Percentiles rank a stretch among this genome's conserved stretches.
Evolutionary conservation across 2,797 vertebrate genomes (phyloP).

Genomic region (Amphiprion clarkii): DNA sequence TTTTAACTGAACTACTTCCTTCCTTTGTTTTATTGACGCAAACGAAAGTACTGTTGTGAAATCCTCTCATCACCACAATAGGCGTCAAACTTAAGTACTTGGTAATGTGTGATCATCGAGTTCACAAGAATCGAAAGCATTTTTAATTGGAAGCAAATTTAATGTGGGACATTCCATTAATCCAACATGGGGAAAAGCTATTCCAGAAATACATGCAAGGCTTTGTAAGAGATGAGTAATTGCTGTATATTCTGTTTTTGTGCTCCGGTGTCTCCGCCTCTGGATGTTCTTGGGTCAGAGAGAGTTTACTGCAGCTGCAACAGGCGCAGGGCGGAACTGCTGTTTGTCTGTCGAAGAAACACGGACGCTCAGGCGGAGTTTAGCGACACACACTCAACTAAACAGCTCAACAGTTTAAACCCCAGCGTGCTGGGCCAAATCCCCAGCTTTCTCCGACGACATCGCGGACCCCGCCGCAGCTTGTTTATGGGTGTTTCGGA

Average conservation of each 20-base stretch:
- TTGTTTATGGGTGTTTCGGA: conserved; percentile 53
- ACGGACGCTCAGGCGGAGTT: conserved; percentile 52
- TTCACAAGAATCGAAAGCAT: no score
- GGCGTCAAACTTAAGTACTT: no score
- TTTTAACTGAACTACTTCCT: no score
- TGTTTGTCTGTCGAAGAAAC: conserved; percentile 55
- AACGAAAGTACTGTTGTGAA: no score
- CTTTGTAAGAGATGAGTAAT: background rate
- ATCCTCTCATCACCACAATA: no score
- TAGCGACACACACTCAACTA: conserved; percentile 25
- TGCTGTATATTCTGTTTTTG: conserved; percentile 7
- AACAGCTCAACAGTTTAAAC: conserved; percentile 33
- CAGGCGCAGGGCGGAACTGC: conserved; percentile 74
- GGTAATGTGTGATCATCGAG: no score
- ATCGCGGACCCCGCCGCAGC: conserved; percentile 30
- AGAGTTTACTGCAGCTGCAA: conserved; percentile 75
- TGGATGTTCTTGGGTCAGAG: conserved; percentile 71
- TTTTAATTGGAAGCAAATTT: no score
- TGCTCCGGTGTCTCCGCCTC: conserved; percentile 67
- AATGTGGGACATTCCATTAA: no score
- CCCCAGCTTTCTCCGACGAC: background rate
- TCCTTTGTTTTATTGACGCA: no score
- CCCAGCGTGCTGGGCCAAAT: background rate
- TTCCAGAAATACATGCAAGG: background rate
- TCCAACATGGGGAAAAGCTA: background rate